Evolutionary conservation across 2,797 vertebrate species (phyloP), one percentile per base, ranked within the genome.

Genomic region (Morus bassanus): DNA sequence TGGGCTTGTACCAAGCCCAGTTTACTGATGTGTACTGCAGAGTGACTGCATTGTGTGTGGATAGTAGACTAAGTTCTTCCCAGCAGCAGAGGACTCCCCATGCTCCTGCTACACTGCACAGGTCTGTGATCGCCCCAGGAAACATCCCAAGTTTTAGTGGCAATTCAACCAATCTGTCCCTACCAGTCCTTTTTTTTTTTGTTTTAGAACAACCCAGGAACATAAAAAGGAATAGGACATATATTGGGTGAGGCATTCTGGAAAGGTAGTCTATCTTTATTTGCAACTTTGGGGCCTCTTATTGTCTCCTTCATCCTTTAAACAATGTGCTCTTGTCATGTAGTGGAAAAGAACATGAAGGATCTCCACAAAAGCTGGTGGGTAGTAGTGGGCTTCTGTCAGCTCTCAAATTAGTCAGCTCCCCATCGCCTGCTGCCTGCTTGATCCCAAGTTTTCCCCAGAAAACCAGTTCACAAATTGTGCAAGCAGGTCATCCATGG

Each of bases 61-160:
- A 51, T 3, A 31, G 43, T 7, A 74, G 31, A 48, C 13, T 13
- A 73, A 65, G 9, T 14, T 87, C 76, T 74, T 89, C 24, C 35
- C 24, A 74, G 48, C 9, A 84, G 41, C 53, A 81, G 25, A 60
- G 7, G 30, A 80, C 8, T 79, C 19, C n/a, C 23, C 10, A 7
- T 18, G 6, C 1, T 0, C 13, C 27, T 25, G 24, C 41, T 78
- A 11, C 2, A 2, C 37, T 54, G 21, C 64, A 65, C 5, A 35
- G 23, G 11, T 13, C n/a, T 41, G 25, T 7, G 3, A 28, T 3
- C 68, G 23, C 7, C 33, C 13, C 30, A 61, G 23, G 24, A 92
- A 75, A 33, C 7, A 72, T 19, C 11, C 7, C 10, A 37, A 81
- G 11, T 11, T 2, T 19, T n/a, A 56, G 18, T 4, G 12, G 28